Evolutionary conservation across 2,113 vertebrate species (phyloP).

Genomic region (Myotis davidii): DNA sequence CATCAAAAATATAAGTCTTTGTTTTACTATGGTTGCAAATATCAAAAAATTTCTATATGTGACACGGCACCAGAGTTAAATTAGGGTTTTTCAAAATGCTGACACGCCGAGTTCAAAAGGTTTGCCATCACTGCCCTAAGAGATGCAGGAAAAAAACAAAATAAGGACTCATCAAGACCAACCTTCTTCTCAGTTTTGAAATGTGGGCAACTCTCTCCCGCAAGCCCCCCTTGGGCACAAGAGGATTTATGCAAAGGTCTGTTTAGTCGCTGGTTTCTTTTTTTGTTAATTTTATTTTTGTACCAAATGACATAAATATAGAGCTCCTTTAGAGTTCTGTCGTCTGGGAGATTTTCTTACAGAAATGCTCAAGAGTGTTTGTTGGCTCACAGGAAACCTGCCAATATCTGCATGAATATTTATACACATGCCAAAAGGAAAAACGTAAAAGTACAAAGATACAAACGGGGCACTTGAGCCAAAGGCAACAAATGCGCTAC

Average conservation of each 20-base stretch:
- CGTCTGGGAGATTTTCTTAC: slow-evolving; percentile 80
- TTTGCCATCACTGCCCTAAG: background rate
- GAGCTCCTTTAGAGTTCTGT: slow-evolving; percentile 80
- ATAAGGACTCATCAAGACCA: background rate
- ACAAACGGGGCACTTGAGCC: slow-evolving; percentile 62
- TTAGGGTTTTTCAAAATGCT: too few species aligned
- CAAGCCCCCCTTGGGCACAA: background rate
- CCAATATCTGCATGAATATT: slow-evolving; percentile 84
- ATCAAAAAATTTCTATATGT: too few species aligned
- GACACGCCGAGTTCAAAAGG: too few species aligned
- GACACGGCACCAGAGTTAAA: too few species aligned
- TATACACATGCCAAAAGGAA: slow-evolving; percentile 78
- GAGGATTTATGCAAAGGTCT: slow-evolving; percentile 56
- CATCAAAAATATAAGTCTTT: too few species aligned
- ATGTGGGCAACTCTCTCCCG: slow-evolving; percentile 30
- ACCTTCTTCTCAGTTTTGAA: slow-evolving; percentile 44
- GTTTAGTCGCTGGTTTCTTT: slow-evolving; percentile 68
- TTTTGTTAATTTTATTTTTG: slow-evolving; percentile 69
- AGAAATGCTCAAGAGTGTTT: slow-evolving; percentile 81
- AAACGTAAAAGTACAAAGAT: slow-evolving; percentile 60
- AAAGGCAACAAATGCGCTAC: slow-evolving; percentile 20
- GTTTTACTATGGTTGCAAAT: too few species aligned
- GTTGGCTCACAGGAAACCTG: slow-evolving; percentile 81
- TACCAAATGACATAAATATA: slow-evolving; percentile 77
- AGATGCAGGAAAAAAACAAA: background rate